phyloP scores from a whole-genome alignment of 1,140 invertebrate species.

The Procambarus virginalis region DNA sequence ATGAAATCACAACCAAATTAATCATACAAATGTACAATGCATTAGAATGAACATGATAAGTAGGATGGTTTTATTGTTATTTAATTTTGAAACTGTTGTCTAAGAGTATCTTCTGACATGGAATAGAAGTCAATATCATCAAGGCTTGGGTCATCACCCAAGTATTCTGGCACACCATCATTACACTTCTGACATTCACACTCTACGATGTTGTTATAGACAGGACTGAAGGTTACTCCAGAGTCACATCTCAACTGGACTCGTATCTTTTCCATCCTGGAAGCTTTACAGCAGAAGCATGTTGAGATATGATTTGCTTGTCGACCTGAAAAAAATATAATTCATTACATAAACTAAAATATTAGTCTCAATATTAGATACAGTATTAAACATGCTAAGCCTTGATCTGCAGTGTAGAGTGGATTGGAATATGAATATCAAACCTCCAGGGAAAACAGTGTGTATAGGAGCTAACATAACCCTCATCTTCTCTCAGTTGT shows the following conservation, averaged over 20 bases:
- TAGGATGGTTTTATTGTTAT: not conserved
- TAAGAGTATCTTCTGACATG: conserved; percentile 15
- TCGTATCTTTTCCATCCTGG: conserved; percentile 63
- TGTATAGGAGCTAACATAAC: not conserved
- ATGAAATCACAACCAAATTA: not conserved
- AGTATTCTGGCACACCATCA: conserved; percentile 12
- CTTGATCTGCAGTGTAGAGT: not conserved
- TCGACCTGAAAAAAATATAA: conserved; percentile 16
- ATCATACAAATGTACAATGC: not conserved
- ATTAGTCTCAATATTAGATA: not conserved
- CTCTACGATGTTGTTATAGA: conserved; percentile 64
- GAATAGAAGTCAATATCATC: conserved; percentile 40
- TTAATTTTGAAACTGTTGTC: conserved; percentile 1
- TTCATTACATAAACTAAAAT: not conserved
- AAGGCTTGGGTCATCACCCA: conserved; percentile 30
- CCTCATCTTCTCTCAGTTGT: not conserved
- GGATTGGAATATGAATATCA: not conserved
- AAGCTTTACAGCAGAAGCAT: conserved; percentile 70
- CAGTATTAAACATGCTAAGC: not conserved
- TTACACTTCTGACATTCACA: conserved; percentile 61
- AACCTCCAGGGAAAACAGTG: not conserved
- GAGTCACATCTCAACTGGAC: conserved; percentile 64
- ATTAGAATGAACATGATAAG: not conserved
- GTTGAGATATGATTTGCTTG: conserved; percentile 36
- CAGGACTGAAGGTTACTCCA: conserved; percentile 65